A percentile compares a stretch with the other conserved stretches of the same genome.
Evolutionary conservation across 2,797 vertebrate genomes (phyloP).

Genomic region (Chelmon rostratus): DNA sequence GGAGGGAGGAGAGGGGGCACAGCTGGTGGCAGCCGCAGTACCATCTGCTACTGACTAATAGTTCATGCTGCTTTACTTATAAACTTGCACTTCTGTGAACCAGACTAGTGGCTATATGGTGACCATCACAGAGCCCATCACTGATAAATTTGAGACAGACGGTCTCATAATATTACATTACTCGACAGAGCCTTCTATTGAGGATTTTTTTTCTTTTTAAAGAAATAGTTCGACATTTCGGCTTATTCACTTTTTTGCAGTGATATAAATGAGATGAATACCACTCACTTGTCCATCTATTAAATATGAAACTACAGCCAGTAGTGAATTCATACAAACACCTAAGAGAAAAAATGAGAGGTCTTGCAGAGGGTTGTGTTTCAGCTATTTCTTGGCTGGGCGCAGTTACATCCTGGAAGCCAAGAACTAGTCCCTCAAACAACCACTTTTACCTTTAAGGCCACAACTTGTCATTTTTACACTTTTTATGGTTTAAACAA

Average conservation of each 20-base stretch:
- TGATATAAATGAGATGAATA: not conserved
- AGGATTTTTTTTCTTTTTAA: slow-evolving; percentile 9
- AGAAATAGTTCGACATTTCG: slow-evolving; percentile 15
- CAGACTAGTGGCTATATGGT: slow-evolving; percentile 63
- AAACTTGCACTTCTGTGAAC: slow-evolving; percentile 84
- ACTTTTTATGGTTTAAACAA: not conserved
- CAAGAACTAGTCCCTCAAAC: not conserved
- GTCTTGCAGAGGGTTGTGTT: not conserved
- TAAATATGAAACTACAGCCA: not conserved
- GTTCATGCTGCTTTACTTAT: slow-evolving; percentile 88
- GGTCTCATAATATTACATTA: slow-evolving; percentile 44
- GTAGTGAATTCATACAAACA: not conserved
- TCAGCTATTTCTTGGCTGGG: not conserved
- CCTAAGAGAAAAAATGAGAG: not conserved
- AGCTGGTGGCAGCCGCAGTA: slow-evolving; percentile 94
- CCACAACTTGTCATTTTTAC: too few species aligned
- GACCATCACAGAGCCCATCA: slow-evolving; percentile 54
- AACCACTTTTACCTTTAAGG: not conserved
- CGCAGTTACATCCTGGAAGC: not conserved
- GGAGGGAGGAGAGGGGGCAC: slow-evolving; percentile 83
- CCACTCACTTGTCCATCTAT: not conserved
- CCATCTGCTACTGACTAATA: slow-evolving; percentile 94
- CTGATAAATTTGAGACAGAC: slow-evolving; percentile 52
- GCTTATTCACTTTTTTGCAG: not conserved
- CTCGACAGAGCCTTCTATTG: slow-evolving; percentile 21